Percentiles rank a stretch among this genome's conserved stretches.
Evolutionary conservation across 2,113 vertebrate genomes (phyloP).

Genomic region (Harpagus bidentatus): DNA sequence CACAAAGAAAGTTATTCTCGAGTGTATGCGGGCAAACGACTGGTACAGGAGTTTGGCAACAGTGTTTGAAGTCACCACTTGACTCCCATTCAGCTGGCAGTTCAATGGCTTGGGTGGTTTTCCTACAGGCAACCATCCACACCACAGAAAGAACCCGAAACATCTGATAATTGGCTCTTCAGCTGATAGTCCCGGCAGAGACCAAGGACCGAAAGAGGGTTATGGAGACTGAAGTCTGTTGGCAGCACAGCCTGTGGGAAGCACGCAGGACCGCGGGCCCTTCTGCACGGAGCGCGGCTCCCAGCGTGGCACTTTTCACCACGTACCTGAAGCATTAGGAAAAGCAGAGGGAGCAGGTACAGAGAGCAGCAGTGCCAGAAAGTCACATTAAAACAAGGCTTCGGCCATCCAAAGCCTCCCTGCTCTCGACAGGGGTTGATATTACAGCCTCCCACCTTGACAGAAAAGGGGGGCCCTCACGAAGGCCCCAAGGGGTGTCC

Average conservation of each 20-base stretch:
- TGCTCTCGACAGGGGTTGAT: too few relatives aligned
- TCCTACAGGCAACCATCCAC: neutral
- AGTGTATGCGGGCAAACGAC: neutral
- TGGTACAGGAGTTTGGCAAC: neutral
- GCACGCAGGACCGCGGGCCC: neutral
- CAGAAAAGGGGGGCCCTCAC: neutral
- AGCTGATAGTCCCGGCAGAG: neutral
- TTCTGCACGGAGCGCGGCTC: neutral
- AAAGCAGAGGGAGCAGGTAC: neutral
- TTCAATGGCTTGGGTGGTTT: neutral
- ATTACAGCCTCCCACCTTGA: neutral
- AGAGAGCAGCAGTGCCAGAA: neutral
- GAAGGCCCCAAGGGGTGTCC: neutral
- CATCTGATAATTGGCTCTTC: neutral
- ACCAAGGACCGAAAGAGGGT: too few relatives aligned
- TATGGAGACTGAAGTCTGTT: neutral
- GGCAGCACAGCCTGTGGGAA: neutral
- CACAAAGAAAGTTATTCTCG: slow-evolving; percentile 18
- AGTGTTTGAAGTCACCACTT: neutral
- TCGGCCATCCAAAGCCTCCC: neutral
- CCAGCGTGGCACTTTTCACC: neutral
- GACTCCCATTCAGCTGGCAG: neutral
- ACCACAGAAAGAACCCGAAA: neutral
- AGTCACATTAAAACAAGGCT: neutral
- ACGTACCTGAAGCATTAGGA: neutral